Conservation (phyloP, 2,797 vertebrate genomes). For the Uromys caudimaculatus region DNA sequence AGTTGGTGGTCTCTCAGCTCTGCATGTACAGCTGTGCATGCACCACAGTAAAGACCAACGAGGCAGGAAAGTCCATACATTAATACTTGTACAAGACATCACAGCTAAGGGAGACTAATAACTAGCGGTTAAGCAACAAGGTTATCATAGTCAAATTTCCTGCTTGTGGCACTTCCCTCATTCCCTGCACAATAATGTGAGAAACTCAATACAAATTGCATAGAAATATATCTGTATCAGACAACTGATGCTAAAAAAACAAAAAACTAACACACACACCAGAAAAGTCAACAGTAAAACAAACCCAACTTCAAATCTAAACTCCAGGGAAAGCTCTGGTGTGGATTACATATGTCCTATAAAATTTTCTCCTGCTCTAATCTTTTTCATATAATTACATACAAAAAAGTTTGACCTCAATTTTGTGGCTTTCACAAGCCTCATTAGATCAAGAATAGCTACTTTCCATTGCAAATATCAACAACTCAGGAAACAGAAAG, state of each 20-base stretch:
- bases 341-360: not conserved
- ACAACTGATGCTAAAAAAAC: not conserved
- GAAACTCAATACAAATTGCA: constrained; percentile 39
- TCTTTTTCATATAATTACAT: constrained; percentile 44
- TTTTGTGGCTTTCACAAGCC: constrained; percentile 44
- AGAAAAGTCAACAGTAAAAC: constrained; percentile 39
- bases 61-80: not conserved
- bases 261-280: not conserved
- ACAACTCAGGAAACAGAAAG: constrained; percentile 11
- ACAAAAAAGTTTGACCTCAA: constrained; percentile 19
- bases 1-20: not conserved
- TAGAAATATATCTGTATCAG: not conserved
- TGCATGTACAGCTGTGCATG: rapidly evolving
- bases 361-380: constrained; percentile 43
- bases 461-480: constrained; percentile 23
- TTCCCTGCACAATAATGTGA: not conserved
- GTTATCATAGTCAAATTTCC: not conserved
- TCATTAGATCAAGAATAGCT: constrained; percentile 3
- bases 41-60: not conserved
- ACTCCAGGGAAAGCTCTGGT: not conserved
- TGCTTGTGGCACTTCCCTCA: not conserved
- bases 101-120: not conserved
- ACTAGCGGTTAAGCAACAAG: not conserved
- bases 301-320: constrained; percentile 26
- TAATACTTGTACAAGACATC: not conserved